These are phyloP conservation scores for Dysidea cf. avara DNA, from an alignment of 37 sponge, comb jelly and placozoan species.

Conservation along the genomic window DNA sequence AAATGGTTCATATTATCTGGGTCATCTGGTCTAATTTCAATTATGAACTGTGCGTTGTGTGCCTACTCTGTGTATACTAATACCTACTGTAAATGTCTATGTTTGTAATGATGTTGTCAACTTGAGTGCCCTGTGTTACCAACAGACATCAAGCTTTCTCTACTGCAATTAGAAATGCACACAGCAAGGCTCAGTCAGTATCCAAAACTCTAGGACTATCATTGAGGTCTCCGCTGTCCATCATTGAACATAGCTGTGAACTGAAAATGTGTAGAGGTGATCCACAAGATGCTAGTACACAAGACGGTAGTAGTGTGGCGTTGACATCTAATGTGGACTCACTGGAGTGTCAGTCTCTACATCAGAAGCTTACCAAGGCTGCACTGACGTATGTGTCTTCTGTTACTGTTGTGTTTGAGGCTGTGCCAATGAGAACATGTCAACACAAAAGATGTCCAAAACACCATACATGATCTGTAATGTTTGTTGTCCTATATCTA, in stretches of 20 bases:
- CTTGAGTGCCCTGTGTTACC: neutral
- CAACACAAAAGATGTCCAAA: conserved; percentile 47
- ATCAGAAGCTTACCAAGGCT: neutral
- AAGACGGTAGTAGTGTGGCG: too few relatives aligned
- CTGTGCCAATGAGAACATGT: conserved; percentile 24
- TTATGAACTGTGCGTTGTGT: too few relatives aligned
- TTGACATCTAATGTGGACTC: neutral
- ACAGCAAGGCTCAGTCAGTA: conserved; percentile 51
- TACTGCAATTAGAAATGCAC: conserved; percentile 52
- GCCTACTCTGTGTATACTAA: too few relatives aligned
- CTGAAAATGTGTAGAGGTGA: neutral
- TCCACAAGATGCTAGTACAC: neutral
- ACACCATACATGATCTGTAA: too few relatives aligned
- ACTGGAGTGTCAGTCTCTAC: neutral
- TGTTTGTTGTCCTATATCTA: too few relatives aligned
- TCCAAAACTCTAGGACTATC: conserved; percentile 42
- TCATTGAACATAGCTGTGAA: conserved; percentile 19
- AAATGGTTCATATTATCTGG: too few relatives aligned
- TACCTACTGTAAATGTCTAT: too few relatives aligned
- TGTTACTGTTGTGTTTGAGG: conserved; percentile 34
- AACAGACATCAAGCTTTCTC: conserved; percentile 63
- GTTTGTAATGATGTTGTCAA: too few relatives aligned
- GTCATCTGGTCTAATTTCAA: too few relatives aligned
- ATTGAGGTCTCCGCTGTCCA: conserved; percentile 45
- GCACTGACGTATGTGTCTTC: conserved; percentile 23